These are phyloP conservation scores for Yasuhikotakia modesta DNA, from an alignment of 2,797 vertebrate genomes.

Conservation along the genomic window DNA sequence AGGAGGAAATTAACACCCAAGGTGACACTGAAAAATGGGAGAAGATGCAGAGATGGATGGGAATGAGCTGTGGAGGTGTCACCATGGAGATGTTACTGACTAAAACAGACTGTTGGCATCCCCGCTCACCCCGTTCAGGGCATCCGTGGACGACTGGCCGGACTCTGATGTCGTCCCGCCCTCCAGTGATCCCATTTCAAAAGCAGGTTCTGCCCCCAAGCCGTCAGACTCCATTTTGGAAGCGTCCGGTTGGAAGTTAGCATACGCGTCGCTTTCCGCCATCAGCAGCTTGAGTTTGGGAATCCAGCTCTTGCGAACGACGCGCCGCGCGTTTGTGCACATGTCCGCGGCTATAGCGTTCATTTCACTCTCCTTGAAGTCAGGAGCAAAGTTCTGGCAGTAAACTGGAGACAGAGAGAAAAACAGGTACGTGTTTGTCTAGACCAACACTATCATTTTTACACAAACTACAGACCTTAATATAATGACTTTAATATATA, in stretches of 20 bases:
- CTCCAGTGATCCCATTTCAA: conserved; percentile 79
- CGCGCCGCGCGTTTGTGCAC: conserved; percentile 94
- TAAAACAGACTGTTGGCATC: conserved; percentile 80
- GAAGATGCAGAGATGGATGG: conserved; percentile 18
- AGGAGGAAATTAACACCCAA: conserved; percentile 5
- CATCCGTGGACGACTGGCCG: conserved; percentile 65
- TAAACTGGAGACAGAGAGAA: conserved; percentile 77
- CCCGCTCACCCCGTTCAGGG: conserved; percentile 68
- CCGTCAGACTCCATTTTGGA: conserved; percentile 86
- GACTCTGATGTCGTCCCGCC: conserved; percentile 72
- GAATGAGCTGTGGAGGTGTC: not conserved
- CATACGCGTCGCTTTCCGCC: conserved; percentile 89
- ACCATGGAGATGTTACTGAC: conserved; percentile 59
- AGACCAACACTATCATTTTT: too few species aligned
- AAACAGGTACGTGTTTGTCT: too few species aligned
- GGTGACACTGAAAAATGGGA: conserved; percentile 24
- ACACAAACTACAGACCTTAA: not conserved
- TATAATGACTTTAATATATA: too few species aligned
- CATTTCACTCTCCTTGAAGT: conserved; percentile 98
- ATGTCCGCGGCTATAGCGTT: conserved; percentile 95
- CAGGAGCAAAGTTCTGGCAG: conserved; percentile 96
- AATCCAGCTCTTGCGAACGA: conserved; percentile 96
- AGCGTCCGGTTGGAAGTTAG: conserved; percentile 85
- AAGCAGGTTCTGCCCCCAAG: conserved; percentile 77
- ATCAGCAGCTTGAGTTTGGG: conserved; percentile 91